Percentiles rank a stretch among this genome's conserved stretches.
phyloP scores from a whole-genome alignment of 2,888 invertebrate genomes.

The Camptogramma bilineatum region DNA sequence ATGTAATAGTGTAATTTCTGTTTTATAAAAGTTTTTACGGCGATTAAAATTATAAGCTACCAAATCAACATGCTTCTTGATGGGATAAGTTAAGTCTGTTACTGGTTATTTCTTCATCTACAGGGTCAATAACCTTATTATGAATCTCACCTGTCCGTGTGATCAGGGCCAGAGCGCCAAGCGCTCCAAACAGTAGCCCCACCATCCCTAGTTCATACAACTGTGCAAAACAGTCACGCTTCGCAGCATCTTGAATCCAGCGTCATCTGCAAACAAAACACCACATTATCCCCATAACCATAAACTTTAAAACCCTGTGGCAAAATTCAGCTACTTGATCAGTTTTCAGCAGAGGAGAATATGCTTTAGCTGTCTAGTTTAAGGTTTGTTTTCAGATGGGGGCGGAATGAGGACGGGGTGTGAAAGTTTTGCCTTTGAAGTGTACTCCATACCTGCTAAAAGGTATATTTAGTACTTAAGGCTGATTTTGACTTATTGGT shows the following conservation, averaged over 20 bases:
- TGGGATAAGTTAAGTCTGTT: too few relatives aligned
- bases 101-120: not conserved
- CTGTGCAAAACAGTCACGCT: constrained; percentile 70
- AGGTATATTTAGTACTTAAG: not conserved
- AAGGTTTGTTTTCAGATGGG: constrained; percentile 23
- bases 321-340: not conserved
- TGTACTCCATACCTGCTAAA: constrained; percentile 35
- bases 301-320: constrained; percentile 31
- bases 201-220: constrained; percentile 72
- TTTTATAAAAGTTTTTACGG: too few relatives aligned
- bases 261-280: constrained; percentile 63
- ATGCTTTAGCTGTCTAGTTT: not conserved
- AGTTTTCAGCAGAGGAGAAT: not conserved
- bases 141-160: constrained; percentile 69
- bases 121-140: not conserved
- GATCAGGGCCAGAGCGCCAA: constrained; percentile 73
- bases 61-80: too few relatives aligned
- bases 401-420: constrained; percentile 31
- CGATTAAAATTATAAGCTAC: too few relatives aligned
- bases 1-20: too few relatives aligned
- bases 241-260: constrained; percentile 55
- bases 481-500: not conserved
- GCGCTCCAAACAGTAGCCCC: constrained; percentile 68
- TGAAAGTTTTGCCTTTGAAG: constrained; percentile 43
- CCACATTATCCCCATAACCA: constrained; percentile 43